Base-by-base conservation (phyloP, 2,888 invertebrate genomes). In the Diplazon laetatorius region DNA sequence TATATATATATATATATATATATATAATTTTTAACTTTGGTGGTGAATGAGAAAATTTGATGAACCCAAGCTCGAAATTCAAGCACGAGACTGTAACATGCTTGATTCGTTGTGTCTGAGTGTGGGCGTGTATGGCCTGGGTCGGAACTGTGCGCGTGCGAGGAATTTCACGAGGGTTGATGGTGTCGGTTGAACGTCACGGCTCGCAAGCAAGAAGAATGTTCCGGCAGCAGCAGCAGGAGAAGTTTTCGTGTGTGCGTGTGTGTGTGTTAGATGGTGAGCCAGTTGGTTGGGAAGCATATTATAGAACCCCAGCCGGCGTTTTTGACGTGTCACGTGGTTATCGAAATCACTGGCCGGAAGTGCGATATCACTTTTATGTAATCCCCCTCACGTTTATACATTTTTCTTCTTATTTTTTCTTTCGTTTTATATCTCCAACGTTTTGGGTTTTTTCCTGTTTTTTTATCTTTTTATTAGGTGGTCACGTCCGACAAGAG, bases 181-280 rank as follows among this genome's bases (percentile, higher is more conserved):
- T n/a, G n/a, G 63, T 72, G 71, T 75, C 66, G 69, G n/a, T 66
- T 65, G 48, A 39, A 16, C 75, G 78, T 78, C 68, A 78, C 71
- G 78, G 78, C 42, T 44, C 39, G 52, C 68, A 75, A 68, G 57
- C 78, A 75, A 71, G 78, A 78, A 75, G 78, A 78, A 78, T 78
- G 74, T 63, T 48, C 55, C 68, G 60, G 52, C 35, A 42, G 55
- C 62, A 25, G 46, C 35, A 68, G 50, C 30, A 30, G 2, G 30
- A 30, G 42, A n/a, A n/a, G n/a, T n/a, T 0, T 9, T 68, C 39
- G 60, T 60, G 73, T 42, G 62, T 30, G 42, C 59, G 22, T n/a
- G n/a, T n/a, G n/a, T n/a, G n/a, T n/a, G n/a, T n/a, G n/a, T n/a
- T n/a, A n/a, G n/a, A 39, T 35, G 39, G 18, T 35, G 18, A 20